Conservation (phyloP, 2,113 vertebrate genomes). For the Procavia capensis region DNA sequence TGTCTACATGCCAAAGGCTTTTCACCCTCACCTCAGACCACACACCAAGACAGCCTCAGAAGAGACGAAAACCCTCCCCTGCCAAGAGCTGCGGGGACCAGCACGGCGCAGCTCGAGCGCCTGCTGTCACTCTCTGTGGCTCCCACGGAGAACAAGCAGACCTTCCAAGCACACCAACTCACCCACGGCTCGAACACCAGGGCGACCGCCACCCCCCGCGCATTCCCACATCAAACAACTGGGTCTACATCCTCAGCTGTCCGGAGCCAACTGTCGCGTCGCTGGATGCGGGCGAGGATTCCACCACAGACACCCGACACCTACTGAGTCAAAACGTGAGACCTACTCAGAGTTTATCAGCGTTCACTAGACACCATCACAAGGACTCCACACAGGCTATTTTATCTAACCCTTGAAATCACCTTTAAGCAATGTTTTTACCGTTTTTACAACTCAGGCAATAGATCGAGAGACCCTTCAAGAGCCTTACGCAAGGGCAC, state of each 20-base stretch:
- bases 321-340: neutral
- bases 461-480: neutral
- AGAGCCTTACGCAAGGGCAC: neutral
- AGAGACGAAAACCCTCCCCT: neutral
- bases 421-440: constrained; percentile 17
- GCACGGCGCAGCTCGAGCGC: neutral
- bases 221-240: neutral
- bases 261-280: neutral
- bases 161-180: neutral
- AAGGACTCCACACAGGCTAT: neutral
- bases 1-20: neutral
- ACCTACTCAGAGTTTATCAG: neutral
- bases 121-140: neutral
- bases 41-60: neutral
- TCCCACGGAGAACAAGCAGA: neutral
- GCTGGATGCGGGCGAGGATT: neutral
- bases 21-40: neutral
- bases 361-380: neutral
- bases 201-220: neutral
- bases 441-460: neutral
- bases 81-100: neutral
- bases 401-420: neutral
- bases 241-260: neutral
- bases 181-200: neutral
- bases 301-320: neutral